Conservation (phyloP, 2,888 invertebrate species). For the Venustoraphidia nigricollis region DNA sequence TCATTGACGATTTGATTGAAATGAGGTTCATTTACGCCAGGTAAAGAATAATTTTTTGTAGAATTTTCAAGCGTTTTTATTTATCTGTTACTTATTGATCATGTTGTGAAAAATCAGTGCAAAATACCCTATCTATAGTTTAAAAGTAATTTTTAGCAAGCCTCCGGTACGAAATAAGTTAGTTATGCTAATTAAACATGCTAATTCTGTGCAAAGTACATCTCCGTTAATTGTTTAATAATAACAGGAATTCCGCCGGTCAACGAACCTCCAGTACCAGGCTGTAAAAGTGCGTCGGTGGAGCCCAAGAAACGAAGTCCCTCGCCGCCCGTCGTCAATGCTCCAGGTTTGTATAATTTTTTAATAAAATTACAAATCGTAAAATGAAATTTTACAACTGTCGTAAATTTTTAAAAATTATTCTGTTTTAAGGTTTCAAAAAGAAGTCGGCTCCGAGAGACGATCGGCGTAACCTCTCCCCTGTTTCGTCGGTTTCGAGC, state of each 20-base stretch:
- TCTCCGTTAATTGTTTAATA: not conserved
- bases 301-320: slow-evolving; percentile 27
- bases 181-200: no score
- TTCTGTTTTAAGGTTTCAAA: not conserved
- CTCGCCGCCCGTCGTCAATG: slow-evolving; percentile 38
- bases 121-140: no score
- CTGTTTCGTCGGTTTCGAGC: slow-evolving; percentile 22
- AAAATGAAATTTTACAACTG: not conserved
- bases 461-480: slow-evolving; percentile 6
- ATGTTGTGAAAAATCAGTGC: no score
- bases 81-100: no score
- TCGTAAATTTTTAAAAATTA: not conserved
- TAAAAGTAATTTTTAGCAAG: slow-evolving; percentile 4
- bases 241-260: slow-evolving; percentile 4
- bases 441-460: not conserved
- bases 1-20: no score
- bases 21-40: no score
- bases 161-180: slow-evolving; percentile 10
- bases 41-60: no score
- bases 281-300: slow-evolving; percentile 6
- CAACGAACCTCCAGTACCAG: slow-evolving; percentile 1
- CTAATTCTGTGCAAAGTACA: not conserved
- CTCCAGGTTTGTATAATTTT: slow-evolving; percentile 20
- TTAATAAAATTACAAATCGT: not conserved
- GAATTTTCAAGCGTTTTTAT: no score